These are phyloP conservation scores for Planococcus citri DNA, from an alignment of 1,140 invertebrate genomes.

Conservation along the genomic window DNA sequence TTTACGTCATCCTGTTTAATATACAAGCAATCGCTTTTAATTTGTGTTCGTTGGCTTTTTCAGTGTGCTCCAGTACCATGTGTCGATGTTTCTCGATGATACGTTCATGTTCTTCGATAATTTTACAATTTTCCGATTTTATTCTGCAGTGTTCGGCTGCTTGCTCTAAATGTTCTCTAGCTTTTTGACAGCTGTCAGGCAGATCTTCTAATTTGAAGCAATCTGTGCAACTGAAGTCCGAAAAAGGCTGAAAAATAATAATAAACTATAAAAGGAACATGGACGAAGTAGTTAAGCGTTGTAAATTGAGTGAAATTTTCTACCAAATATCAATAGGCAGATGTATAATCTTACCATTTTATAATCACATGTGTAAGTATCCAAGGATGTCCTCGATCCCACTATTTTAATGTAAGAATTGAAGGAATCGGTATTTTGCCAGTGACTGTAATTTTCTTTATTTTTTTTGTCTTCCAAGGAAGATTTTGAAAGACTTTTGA, in stretches of 20 bases:
- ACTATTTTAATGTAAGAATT: neutral
- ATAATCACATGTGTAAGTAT: slow-evolving; percentile 8
- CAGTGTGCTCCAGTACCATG: neutral
- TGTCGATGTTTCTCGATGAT: neutral
- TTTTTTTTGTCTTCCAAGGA: neutral
- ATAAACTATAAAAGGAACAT: neutral
- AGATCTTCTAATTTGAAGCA: neutral
- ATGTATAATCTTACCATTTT: slow-evolving; percentile 9
- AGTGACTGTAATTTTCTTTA: neutral
- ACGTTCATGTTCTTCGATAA: neutral
- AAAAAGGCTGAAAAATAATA: neutral
- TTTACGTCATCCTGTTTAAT: neutral
- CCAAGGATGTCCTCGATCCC: neutral
- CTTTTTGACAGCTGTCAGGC: neutral
- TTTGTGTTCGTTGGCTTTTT: slow-evolving; percentile 12
- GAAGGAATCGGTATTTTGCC: neutral
- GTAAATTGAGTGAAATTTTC: too few species aligned
- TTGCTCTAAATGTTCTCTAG: neutral
- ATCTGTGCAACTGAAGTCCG: neutral
- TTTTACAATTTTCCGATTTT: neutral
- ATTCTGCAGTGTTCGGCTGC: neutral
- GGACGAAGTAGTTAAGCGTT: neutral
- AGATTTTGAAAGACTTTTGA: neutral
- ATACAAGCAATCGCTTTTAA: slow-evolving; percentile 6
- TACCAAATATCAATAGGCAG: too few species aligned